These are phyloP conservation scores for Eupithecia dodoneata DNA, from an alignment of 2,888 invertebrate species.

Conservation along the genomic window DNA sequence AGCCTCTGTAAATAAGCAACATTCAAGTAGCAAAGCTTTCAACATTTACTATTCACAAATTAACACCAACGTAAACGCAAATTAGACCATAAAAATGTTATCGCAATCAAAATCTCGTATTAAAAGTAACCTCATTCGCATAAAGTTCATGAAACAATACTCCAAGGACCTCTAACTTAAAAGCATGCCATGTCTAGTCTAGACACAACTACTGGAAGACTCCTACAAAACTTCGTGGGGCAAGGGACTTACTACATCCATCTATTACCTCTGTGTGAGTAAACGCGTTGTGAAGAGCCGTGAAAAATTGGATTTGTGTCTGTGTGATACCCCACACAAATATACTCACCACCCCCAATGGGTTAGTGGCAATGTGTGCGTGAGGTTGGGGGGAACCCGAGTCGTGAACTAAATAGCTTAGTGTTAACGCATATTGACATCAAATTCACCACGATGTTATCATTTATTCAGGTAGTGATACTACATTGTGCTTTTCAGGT, in stretches of 20 bases:
- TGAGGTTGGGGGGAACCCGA: conserved; percentile 60
- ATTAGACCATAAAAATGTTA: conserved; percentile 21
- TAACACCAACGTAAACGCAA: conserved; percentile 7
- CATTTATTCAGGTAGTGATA: conserved; percentile 82
- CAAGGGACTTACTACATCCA: conserved; percentile 77
- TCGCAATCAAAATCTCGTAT: conserved; percentile 31
- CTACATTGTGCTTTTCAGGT: conserved; percentile 72
- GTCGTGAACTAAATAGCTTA: conserved; percentile 85
- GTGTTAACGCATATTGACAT: conserved; percentile 85
- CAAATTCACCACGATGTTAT: conserved; percentile 84
- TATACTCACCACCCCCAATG: conserved; percentile 49
- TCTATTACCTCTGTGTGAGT: conserved; percentile 66
- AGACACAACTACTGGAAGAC: conserved; percentile 82
- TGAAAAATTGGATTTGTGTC: conserved; percentile 78
- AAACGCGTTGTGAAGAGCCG: conserved; percentile 56
- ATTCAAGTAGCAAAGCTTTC: background rate
- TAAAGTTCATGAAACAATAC: conserved; percentile 68
- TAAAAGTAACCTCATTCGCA: conserved; percentile 50
- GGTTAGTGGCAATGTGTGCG: conserved; percentile 57
- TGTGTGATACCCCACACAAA: conserved; percentile 63
- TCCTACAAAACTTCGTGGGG: conserved; percentile 81
- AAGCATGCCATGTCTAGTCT: conserved; percentile 83
- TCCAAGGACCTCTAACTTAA: conserved; percentile 76
- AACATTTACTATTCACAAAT: conserved; percentile 7
- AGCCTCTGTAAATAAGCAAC: background rate